Conservation (phyloP, 64 coral and sea anemone species). For the Porites australiensis region DNA sequence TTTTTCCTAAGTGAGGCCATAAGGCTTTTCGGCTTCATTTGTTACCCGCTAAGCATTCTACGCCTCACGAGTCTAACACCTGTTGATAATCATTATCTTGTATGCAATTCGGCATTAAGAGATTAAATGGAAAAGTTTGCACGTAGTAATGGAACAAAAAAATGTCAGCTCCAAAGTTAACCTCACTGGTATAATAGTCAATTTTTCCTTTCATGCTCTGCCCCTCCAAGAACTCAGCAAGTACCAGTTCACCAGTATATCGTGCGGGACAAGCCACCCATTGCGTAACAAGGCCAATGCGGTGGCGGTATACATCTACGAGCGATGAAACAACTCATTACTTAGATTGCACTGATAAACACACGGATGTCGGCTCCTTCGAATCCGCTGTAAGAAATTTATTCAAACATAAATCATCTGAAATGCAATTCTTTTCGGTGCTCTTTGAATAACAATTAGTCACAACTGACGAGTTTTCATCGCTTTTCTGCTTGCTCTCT, state of each 20-base stretch:
- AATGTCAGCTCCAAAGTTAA: too few species aligned
- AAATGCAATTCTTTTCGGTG: constrained; percentile 2
- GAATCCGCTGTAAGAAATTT: not conserved
- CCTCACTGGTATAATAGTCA: too few species aligned
- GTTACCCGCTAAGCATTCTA: not conserved
- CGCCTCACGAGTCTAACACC: not conserved
- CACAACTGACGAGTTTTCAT: not conserved
- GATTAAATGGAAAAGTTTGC: too few species aligned
- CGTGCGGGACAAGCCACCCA: too few species aligned
- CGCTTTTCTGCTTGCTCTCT: not conserved
- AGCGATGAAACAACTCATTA: not conserved
- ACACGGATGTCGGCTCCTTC: not conserved
- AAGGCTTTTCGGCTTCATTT: not conserved
- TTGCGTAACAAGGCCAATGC: too few species aligned
- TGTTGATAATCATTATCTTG: not conserved
- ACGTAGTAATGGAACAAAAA: too few species aligned
- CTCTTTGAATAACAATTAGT: not conserved
- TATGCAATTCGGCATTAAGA: not conserved
- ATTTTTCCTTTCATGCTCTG: too few species aligned
- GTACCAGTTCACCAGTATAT: too few species aligned
- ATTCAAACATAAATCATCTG: constrained; percentile 1
- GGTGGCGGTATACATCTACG: too few species aligned
- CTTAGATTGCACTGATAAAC: not conserved
- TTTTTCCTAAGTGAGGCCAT: not conserved
- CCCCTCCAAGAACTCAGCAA: not conserved